Percentiles rank a stretch among this genome's conserved stretches.
Conservation (phyloP, 2,797 vertebrate genomes). For the Sebastes paucispinis region DNA sequence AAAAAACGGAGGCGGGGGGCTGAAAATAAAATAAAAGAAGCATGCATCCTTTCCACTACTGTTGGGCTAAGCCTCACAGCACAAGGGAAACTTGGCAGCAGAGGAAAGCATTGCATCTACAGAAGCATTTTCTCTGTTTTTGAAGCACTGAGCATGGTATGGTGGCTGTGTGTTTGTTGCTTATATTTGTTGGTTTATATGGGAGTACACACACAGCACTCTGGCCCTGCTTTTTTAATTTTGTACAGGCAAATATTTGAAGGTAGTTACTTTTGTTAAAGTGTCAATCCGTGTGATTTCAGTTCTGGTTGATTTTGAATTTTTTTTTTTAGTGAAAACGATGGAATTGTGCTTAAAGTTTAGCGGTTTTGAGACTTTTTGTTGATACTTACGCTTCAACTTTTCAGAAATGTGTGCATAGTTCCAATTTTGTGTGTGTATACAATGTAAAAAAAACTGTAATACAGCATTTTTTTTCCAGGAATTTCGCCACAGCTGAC, state of each 20-base stretch:
- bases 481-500: no score
- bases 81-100: conserved; percentile 67
- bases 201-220: conserved; percentile 23
- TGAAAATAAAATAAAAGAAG: conserved; percentile 78
- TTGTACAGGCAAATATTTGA: conserved; percentile 40
- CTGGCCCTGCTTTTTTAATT: conserved; percentile 16
- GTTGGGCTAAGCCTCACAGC: conserved; percentile 63
- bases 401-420: no score
- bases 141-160: conserved; percentile 53
- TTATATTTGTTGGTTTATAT: conserved; percentile 57
- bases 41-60: conserved; percentile 70
- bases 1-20: conserved; percentile 49
- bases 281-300: no score
- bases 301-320: no score
- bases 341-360: no score
- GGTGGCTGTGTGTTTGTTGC: conserved; percentile 51
- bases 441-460: no score
- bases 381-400: no score
- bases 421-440: no score
- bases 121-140: conserved; percentile 52
- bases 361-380: no score
- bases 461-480: no score
- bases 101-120: conserved; percentile 63
- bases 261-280: conserved; percentile 28
- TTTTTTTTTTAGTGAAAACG: no score